These are phyloP conservation scores for Anastrepha ludens DNA, from an alignment of 1,140 invertebrate genomes.

Conservation along the genomic window DNA sequence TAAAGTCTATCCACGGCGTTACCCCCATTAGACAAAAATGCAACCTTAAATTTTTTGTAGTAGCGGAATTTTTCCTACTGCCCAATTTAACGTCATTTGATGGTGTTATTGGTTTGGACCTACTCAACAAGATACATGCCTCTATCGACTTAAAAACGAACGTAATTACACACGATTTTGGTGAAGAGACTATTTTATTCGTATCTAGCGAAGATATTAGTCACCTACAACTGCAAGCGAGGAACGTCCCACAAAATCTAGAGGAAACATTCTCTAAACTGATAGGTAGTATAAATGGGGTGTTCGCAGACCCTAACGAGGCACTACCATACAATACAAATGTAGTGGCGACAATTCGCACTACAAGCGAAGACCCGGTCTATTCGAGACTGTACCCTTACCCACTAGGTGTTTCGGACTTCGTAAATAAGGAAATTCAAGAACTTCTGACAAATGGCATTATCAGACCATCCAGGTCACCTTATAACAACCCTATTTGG, in stretches of 20 bases:
- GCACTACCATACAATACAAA: too few species aligned
- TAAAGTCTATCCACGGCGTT: not conserved
- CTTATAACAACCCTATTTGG: too few species aligned
- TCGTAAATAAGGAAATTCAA: constrained; percentile 59
- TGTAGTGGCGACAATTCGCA: constrained; percentile 57
- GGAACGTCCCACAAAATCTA: constrained; percentile 18
- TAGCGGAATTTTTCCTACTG: not conserved
- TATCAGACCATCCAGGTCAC: too few species aligned
- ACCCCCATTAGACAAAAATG: not conserved
- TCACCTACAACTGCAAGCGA: too few species aligned
- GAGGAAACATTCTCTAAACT: constrained; percentile 55
- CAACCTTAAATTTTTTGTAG: not conserved
- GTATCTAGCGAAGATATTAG: not conserved
- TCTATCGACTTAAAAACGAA: not conserved
- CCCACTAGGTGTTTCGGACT: constrained; percentile 55
- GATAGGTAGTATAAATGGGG: constrained; percentile 39
- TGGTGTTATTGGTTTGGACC: too few species aligned
- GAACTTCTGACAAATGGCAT: constrained; percentile 44
- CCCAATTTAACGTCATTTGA: not conserved
- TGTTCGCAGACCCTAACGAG: too few species aligned
- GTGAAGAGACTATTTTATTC: not conserved
- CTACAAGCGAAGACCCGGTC: constrained; percentile 58
- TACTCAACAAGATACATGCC: too few species aligned
- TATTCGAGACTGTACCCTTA: constrained; percentile 60
- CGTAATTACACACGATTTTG: not conserved